phyloP scores from a whole-genome alignment of 2,113 vertebrate species.

The Pelecanoides urinatrix region DNA sequence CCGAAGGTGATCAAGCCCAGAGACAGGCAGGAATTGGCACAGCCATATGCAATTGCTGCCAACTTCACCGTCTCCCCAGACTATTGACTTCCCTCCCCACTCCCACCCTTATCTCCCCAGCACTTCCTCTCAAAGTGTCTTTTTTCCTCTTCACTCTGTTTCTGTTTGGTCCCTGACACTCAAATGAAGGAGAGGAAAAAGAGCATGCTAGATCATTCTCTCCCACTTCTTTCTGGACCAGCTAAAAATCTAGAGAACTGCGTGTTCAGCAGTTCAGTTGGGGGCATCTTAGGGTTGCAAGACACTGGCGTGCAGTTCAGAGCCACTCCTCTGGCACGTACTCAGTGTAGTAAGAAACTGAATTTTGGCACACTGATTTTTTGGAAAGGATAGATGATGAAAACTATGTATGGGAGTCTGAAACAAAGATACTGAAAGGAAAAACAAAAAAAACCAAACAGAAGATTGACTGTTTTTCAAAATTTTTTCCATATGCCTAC shows the following conservation, averaged over 20 bases:
- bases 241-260: neutral
- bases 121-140: neutral
- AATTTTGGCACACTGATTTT: neutral
- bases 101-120: neutral
- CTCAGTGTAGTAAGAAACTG: neutral
- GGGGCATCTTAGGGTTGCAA: neutral
- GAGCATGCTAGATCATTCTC: neutral
- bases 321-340: neutral
- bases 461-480: neutral
- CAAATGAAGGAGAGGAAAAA: neutral
- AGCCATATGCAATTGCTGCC: neutral
- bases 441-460: neutral
- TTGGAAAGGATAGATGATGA: neutral
- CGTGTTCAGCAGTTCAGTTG: rapidly evolving
- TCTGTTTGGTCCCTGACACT: neutral
- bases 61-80: neutral
- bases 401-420: neutral
- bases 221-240: neutral
- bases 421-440: neutral
- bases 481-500: neutral
- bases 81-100: neutral
- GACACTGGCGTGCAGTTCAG: neutral
- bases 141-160: neutral
- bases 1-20: neutral
- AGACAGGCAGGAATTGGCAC: neutral